A percentile compares a stretch with the other conserved stretches of the same genome.
These are phyloP conservation scores for Eudemis profundana DNA, from an alignment of 2,888 invertebrate genomes.

Conservation along the genomic window DNA sequence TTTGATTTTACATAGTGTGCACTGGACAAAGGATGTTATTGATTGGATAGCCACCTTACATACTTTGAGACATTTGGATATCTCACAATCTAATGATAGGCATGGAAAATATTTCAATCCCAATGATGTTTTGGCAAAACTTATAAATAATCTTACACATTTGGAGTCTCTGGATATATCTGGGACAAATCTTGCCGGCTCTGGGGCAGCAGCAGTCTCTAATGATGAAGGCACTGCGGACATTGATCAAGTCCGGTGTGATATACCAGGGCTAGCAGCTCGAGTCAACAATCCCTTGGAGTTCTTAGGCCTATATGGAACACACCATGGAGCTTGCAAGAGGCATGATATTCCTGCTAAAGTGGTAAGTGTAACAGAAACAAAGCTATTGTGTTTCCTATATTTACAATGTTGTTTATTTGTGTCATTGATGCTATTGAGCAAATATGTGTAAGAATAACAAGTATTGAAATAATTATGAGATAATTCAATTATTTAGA, in stretches of 20 bases:
- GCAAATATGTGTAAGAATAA: too few relatives aligned
- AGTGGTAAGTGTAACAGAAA: conserved; percentile 88
- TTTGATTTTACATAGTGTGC: conserved; percentile 93
- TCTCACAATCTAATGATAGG: conserved; percentile 90
- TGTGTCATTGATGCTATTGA: too few relatives aligned
- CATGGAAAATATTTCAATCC: conserved; percentile 91
- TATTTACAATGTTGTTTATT: too few relatives aligned
- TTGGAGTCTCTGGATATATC: conserved; percentile 96
- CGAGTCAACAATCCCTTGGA: conserved; percentile 91
- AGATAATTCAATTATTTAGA: conserved; percentile 74
- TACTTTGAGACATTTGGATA: conserved; percentile 90
- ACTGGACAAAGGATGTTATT: conserved; percentile 86
- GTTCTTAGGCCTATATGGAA: conserved; percentile 96
- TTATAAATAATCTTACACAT: conserved; percentile 90
- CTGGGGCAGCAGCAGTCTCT: conserved; percentile 87
- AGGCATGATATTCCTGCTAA: conserved; percentile 96
- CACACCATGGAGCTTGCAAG: conserved; percentile 94
- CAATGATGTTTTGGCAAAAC: conserved; percentile 88
- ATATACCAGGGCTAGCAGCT: conserved; percentile 94
- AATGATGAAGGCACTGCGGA: conserved; percentile 56
- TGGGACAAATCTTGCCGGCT: conserved; percentile 97
- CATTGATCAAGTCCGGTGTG: conserved; percentile 78
- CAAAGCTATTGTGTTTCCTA: too few relatives aligned
- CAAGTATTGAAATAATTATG: neutral
- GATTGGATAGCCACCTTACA: conserved; percentile 86